phyloP scores from a whole-genome alignment of 2,888 invertebrate species.

The Lamellibrachia satsuma region DNA sequence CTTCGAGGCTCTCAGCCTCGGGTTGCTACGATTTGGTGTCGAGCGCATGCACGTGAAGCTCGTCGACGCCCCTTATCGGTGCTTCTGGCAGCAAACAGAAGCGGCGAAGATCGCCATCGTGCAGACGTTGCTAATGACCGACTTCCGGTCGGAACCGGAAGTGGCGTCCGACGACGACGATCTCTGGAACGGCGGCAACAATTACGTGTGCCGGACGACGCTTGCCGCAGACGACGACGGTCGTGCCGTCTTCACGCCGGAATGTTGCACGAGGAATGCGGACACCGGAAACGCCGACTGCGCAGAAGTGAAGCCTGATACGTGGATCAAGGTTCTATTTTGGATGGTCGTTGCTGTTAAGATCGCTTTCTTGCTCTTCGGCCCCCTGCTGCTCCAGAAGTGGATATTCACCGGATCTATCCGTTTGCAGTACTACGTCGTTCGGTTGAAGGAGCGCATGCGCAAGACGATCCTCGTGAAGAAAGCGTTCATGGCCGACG shows the following conservation, averaged over 20 bases:
- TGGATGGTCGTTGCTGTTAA: constrained; percentile 54
- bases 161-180: constrained; percentile 18
- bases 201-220: constrained; percentile 49
- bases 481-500: constrained; percentile 31
- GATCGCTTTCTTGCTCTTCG: constrained; percentile 55
- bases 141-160: constrained; percentile 37
- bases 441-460: constrained; percentile 40
- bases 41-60: constrained; percentile 46
- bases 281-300: constrained; percentile 45
- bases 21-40: constrained; percentile 56
- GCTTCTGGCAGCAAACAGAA: constrained; percentile 32
- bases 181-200: constrained; percentile 17
- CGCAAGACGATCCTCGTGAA: constrained; percentile 42
- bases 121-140: constrained; percentile 46
- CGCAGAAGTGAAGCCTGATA: constrained; percentile 48
- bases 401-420: constrained; percentile 57
- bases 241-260: constrained; percentile 51
- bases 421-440: constrained; percentile 57
- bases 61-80: constrained; percentile 32
- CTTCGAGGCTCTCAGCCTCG: constrained; percentile 58
- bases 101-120: constrained; percentile 29
- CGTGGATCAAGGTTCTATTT: constrained; percentile 56
- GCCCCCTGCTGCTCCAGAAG: constrained; percentile 55
- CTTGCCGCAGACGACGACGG: constrained; percentile 46
- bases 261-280: constrained; percentile 50